Conservation (phyloP, 2,113 vertebrate species). For the Myrmophylax atrothorax region DNA sequence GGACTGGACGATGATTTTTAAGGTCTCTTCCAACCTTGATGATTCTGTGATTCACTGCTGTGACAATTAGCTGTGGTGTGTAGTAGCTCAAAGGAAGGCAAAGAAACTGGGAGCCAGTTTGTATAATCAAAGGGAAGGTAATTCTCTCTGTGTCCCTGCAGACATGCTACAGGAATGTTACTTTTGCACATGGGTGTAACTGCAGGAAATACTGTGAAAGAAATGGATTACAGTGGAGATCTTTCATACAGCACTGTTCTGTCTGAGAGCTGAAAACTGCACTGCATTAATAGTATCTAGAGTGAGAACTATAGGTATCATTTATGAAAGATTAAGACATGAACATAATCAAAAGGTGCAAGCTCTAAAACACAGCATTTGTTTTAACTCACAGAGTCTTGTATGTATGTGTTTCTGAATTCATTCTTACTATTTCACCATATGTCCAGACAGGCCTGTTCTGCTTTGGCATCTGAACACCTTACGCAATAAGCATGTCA, state of each 20-base stretch:
- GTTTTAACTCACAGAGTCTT: not conserved
- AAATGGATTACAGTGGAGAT: not conserved
- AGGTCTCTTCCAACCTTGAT: not conserved
- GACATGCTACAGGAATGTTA: not conserved
- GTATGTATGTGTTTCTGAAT: not conserved
- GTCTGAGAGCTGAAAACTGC: not conserved
- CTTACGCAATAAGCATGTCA: not conserved
- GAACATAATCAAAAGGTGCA: not conserved
- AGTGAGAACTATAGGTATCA: not conserved
- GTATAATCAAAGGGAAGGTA: not conserved
- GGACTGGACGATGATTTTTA: not conserved
- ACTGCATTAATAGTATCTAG: not conserved
- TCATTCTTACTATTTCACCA: not conserved
- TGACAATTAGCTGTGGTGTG: not conserved
- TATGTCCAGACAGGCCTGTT: not conserved
- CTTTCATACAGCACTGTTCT: not conserved
- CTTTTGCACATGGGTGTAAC: not conserved
- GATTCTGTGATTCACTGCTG: not conserved
- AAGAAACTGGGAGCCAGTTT: not conserved
- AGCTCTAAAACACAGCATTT: not conserved
- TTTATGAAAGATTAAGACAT: not conserved
- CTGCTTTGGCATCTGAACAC: not conserved
- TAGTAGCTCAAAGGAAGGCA: not conserved
- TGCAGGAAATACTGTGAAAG: not conserved
- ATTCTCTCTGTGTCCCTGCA: not conserved